phyloP scores from a whole-genome alignment of 2,888 invertebrate genomes.

The Caenorhabditis zanzibari region DNA sequence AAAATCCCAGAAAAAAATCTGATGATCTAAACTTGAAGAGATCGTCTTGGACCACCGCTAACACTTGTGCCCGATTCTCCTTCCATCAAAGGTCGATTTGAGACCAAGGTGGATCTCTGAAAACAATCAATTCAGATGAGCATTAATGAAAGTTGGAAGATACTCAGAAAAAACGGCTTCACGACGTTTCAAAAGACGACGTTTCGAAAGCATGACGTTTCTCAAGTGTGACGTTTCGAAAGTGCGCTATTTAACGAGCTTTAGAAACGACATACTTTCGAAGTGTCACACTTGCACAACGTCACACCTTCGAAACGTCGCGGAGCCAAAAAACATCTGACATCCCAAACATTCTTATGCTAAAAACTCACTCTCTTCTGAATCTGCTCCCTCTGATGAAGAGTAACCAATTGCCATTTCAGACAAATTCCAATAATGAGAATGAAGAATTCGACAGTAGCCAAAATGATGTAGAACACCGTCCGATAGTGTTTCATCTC shows the following conservation, averaged over 20 bases:
- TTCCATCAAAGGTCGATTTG: constrained; percentile 64
- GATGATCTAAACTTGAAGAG: constrained; percentile 35
- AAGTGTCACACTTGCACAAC: too few species aligned
- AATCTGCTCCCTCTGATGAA: constrained; percentile 68
- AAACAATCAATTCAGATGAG: too few species aligned
- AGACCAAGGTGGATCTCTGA: constrained; percentile 66
- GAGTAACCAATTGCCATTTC: constrained; percentile 74
- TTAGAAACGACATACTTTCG: too few species aligned
- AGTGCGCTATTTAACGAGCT: too few species aligned
- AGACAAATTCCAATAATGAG: constrained; percentile 68
- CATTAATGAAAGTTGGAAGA: too few species aligned
- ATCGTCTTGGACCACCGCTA: constrained; percentile 38
- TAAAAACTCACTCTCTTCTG: constrained; percentile 63
- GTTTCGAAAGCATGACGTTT: too few species aligned
- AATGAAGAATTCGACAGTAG: constrained; percentile 64
- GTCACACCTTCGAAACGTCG: too few species aligned
- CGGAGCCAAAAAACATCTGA: too few species aligned
- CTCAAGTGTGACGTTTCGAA: too few species aligned
- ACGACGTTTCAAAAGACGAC: too few species aligned
- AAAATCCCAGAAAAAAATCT: neutral
- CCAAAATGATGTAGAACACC: constrained; percentile 70
- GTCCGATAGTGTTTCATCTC: constrained; percentile 66
- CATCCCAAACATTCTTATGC: too few species aligned
- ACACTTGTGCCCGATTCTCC: constrained; percentile 34
- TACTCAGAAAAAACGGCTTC: too few species aligned